These are phyloP conservation scores for Onychomys leucogaster DNA, from an alignment of 2,797 vertebrate genomes.

Conservation along the genomic window DNA sequence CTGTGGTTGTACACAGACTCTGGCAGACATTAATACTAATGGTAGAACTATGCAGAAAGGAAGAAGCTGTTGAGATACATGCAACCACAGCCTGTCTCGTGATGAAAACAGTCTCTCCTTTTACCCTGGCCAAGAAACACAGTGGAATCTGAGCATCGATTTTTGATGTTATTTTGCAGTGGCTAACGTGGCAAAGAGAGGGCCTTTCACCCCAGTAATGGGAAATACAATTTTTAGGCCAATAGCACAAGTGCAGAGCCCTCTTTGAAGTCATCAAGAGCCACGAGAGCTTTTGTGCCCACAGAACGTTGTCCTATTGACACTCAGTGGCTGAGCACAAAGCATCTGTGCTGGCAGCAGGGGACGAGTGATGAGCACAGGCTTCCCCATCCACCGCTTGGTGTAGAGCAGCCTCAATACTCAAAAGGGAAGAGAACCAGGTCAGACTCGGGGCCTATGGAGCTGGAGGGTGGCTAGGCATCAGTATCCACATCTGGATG, in stretches of 20 bases:
- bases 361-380: neutral
- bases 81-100: neutral
- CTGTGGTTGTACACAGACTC: rapidly evolving
- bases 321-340: neutral
- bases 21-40: rapidly evolving
- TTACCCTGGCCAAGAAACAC: neutral
- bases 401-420: too few species aligned
- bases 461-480: neutral
- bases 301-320: neutral
- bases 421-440: neutral
- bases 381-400: too few species aligned
- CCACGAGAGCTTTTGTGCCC: neutral
- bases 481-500: rapidly evolving
- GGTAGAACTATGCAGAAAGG: neutral
- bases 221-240: conserved; percentile 3
- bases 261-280: neutral
- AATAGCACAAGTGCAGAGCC: neutral
- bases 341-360: rapidly evolving
- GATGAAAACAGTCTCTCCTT: neutral
- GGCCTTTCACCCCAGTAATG: neutral
- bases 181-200: neutral
- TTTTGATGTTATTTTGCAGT: neutral
- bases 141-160: neutral
- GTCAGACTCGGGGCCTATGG: neutral
- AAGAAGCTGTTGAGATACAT: neutral